These are phyloP conservation scores for Beroe ovata DNA, from an alignment of 37 sponge, comb jelly and placozoan genomes.

Conservation along the genomic window DNA sequence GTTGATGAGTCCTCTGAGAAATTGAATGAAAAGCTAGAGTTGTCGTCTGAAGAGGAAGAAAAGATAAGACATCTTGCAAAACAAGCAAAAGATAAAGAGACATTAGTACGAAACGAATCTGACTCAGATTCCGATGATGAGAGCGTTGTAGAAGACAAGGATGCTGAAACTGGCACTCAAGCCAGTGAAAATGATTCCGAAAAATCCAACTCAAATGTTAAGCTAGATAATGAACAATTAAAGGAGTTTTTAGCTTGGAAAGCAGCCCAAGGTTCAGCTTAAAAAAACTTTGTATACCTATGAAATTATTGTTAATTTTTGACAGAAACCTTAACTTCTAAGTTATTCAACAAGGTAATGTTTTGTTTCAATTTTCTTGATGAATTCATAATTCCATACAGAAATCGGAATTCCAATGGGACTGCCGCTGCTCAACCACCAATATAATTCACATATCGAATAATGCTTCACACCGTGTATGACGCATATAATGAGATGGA, in stretches of 20 bases:
- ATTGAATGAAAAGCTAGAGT: neutral
- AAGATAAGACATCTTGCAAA: neutral
- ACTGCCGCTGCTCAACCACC: too few relatives aligned
- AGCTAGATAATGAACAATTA: constrained; percentile 21
- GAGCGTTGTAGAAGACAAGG: neutral
- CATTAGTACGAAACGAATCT: neutral
- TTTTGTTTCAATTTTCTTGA: too few relatives aligned
- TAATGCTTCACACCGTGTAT: too few relatives aligned
- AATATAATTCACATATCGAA: too few relatives aligned
- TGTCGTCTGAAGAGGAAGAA: neutral
- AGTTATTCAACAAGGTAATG: too few relatives aligned
- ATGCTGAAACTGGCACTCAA: neutral
- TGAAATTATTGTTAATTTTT: neutral
- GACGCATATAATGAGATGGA: too few relatives aligned
- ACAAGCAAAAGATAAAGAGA: neutral
- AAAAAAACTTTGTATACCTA: neutral
- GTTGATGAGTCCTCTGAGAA: too few relatives aligned
- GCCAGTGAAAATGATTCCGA: neutral
- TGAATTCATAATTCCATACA: too few relatives aligned
- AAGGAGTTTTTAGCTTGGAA: constrained; percentile 60
- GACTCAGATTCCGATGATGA: neutral
- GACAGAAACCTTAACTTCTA: neutral
- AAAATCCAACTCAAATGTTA: neutral
- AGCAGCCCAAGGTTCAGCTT: constrained; percentile 11
- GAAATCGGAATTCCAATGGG: too few relatives aligned